phyloP scores from a whole-genome alignment of 2,888 invertebrate genomes.

The Dermolepida albohirtum region DNA sequence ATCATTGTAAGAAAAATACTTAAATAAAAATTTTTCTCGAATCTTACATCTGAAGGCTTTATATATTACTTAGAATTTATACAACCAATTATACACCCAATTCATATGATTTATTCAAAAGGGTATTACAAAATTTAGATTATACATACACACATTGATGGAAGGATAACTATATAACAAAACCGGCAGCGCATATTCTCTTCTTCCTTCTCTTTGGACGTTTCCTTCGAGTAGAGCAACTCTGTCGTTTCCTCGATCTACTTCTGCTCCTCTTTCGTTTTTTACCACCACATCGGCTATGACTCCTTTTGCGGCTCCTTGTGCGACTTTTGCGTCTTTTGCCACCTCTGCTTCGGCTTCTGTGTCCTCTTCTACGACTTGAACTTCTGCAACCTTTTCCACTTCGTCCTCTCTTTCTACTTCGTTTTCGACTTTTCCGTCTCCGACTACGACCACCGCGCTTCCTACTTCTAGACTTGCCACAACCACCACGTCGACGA shows the following conservation, averaged over 20 bases:
- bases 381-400: not conserved
- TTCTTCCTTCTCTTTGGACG: slow-evolving; percentile 12
- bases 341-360: not conserved
- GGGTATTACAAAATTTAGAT: not conserved
- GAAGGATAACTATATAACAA: not conserved
- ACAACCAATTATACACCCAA: not conserved
- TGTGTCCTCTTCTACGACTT: not conserved
- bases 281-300: not conserved
- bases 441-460: slow-evolving; percentile 2
- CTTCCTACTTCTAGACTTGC: slow-evolving; percentile 3
- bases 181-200: slow-evolving; percentile 11
- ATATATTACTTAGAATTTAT: too few relatives aligned
- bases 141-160: too few relatives aligned
- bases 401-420: too few relatives aligned
- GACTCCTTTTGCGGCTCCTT: slow-evolving; percentile 6
- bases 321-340: slow-evolving; percentile 8
- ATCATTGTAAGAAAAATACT: too few relatives aligned
- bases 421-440: not conserved
- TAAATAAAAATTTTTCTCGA: too few relatives aligned
- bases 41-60: too few relatives aligned
- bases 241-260: not conserved
- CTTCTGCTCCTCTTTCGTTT: slow-evolving; percentile 12
- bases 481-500: slow-evolving; percentile 17
- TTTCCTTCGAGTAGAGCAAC: not conserved
- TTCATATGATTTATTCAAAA: not conserved